These are phyloP conservation scores for Myxocyprinus asiaticus DNA, from an alignment of 2,113 vertebrate genomes.

Conservation along the genomic window DNA sequence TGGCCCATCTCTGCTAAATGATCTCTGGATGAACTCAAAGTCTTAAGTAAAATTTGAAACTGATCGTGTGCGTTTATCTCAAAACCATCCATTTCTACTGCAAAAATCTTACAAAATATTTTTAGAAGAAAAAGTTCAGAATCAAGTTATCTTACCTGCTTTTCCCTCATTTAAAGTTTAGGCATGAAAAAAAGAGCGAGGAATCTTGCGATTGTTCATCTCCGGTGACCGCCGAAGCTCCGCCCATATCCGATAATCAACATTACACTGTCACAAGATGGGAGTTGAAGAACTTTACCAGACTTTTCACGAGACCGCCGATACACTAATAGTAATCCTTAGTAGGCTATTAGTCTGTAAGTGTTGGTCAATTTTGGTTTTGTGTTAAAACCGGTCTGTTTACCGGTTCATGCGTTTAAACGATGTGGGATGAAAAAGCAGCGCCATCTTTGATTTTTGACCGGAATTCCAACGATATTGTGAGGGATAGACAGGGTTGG, in stretches of 20 bases:
- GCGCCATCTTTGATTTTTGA: too few species aligned
- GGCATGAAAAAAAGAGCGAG: neutral
- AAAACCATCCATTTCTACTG: neutral
- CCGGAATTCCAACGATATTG: too few species aligned
- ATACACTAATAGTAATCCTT: too few species aligned
- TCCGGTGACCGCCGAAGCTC: neutral
- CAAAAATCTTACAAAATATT: neutral
- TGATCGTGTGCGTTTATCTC: neutral
- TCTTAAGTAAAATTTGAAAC: neutral
- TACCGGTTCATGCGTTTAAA: too few species aligned
- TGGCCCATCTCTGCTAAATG: too few species aligned
- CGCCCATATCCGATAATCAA: neutral
- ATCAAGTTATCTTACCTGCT: constrained; percentile 3
- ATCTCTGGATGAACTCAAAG: neutral
- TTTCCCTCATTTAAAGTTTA: constrained; percentile 10
- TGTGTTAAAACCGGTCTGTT: too few species aligned
- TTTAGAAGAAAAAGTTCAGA: neutral
- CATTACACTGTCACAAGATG: neutral
- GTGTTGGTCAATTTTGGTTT: too few species aligned
- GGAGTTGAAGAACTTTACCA: neutral
- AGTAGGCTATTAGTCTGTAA: too few species aligned
- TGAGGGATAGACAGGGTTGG: too few species aligned
- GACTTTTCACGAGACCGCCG: too few species aligned
- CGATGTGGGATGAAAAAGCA: too few species aligned
- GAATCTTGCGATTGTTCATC: constrained; percentile 5